phyloP scores from a whole-genome alignment of 2,797 vertebrate species.

The Triplophysa yarkandensis region DNA sequence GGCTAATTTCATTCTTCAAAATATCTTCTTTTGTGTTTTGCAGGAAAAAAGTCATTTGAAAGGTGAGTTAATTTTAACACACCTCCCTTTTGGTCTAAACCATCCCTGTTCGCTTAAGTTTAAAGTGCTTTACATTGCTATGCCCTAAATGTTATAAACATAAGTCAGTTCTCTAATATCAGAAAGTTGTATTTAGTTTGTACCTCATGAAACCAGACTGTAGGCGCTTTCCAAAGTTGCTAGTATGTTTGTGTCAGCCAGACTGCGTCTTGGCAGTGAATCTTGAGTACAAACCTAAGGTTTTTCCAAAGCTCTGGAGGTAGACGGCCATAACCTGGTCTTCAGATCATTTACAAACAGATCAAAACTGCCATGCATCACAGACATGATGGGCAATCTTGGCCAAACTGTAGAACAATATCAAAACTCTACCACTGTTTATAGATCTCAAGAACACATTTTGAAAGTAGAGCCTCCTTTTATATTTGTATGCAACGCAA shows the following conservation, averaged over 20 bases:
- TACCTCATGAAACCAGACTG: conserved; percentile 4
- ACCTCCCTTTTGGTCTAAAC: no score
- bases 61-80: no score
- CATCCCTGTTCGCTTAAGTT: no score
- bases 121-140: background rate
- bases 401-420: no score
- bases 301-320: conserved; percentile 44
- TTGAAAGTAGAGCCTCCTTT: background rate
- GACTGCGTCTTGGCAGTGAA: conserved; percentile 41
- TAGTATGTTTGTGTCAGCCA: conserved; percentile 35
- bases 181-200: conserved; percentile 9
- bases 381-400: background rate
- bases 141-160: background rate
- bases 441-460: background rate
- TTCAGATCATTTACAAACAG: background rate
- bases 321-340: conserved; percentile 20
- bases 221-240: conserved; percentile 42
- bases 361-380: conserved; percentile 16
- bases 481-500: background rate
- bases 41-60: no score
- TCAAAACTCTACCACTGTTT: no score
- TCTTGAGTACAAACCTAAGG: conserved; percentile 41
- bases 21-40: no score
- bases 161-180: conserved; percentile 18
- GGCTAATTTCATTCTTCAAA: no score